These are phyloP conservation scores for Setophaga petechia DNA, from an alignment of 2,113 vertebrate genomes.

Conservation along the genomic window DNA sequence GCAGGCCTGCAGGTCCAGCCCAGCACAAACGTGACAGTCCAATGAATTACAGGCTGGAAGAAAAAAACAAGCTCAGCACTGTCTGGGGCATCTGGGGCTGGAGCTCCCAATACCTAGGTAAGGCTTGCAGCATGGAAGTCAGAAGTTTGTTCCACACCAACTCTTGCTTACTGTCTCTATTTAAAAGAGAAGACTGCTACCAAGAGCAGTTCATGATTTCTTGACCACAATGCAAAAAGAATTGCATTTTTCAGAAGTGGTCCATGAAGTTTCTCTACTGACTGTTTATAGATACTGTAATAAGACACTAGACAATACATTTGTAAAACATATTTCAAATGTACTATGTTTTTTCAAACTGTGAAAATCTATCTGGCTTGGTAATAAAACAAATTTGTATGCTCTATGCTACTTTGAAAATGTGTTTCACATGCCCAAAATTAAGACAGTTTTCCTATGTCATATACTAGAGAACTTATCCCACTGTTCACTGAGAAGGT, in stretches of 20 bases:
- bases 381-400: slow-evolving; percentile 14
- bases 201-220: background rate
- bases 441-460: slow-evolving; percentile 1
- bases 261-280: background rate
- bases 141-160: background rate
- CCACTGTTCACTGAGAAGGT: slow-evolving; percentile 36
- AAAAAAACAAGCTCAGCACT: background rate
- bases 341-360: slow-evolving; percentile 62
- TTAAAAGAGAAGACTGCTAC: background rate
- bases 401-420: slow-evolving; percentile 36
- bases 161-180: background rate
- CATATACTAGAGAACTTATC: slow-evolving; percentile 7
- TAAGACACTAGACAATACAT: slow-evolving; percentile 62
- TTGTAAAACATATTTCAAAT: slow-evolving; percentile 59
- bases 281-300: background rate
- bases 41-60: background rate
- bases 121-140: background rate
- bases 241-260: background rate
- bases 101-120: background rate
- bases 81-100: background rate
- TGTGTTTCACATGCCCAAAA: slow-evolving; percentile 27
- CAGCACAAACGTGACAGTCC: background rate
- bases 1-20: background rate
- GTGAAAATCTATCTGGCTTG: slow-evolving; percentile 57
- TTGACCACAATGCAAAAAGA: background rate